phyloP scores from a whole-genome alignment of 2,797 vertebrate species.

The Coregonus sp. region DNA sequence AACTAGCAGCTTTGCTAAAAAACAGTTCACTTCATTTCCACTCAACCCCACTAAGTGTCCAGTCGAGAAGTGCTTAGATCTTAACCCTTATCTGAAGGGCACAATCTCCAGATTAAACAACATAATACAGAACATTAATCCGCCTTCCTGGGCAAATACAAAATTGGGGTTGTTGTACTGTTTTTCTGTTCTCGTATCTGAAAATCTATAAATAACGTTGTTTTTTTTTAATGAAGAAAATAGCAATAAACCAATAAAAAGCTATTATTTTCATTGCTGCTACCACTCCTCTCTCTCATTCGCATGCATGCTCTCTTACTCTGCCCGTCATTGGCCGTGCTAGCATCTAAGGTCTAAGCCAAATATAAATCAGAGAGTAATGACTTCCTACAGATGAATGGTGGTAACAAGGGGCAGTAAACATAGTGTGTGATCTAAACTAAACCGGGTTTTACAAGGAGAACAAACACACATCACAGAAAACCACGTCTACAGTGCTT shows the following conservation, averaged over 20 bases:
- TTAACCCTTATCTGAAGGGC: no score
- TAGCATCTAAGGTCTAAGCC: neutral
- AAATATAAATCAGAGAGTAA: neutral
- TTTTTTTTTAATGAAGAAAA: neutral
- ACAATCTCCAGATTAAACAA: no score
- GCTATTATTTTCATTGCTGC: neutral
- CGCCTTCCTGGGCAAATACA: no score
- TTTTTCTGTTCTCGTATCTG: no score
- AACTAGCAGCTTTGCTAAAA: no score
- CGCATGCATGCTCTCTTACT: neutral
- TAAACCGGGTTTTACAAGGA: slow-evolving; percentile 16
- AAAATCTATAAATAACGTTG: no score
- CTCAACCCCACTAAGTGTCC: no score
- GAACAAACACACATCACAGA: slow-evolving; percentile 4
- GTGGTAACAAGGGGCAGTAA: neutral
- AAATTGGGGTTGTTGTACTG: no score
- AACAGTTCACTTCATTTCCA: no score
- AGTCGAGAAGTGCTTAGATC: no score
- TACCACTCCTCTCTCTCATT: neutral
- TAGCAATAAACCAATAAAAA: neutral
- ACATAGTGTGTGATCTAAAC: slow-evolving; percentile 12
- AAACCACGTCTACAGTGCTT: neutral
- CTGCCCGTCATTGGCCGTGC: neutral
- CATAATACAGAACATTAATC: no score
- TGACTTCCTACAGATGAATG: neutral